Evolutionary conservation across 2,888 invertebrate genomes (phyloP).

Genomic region (Limnephilus marmoratus): DNA sequence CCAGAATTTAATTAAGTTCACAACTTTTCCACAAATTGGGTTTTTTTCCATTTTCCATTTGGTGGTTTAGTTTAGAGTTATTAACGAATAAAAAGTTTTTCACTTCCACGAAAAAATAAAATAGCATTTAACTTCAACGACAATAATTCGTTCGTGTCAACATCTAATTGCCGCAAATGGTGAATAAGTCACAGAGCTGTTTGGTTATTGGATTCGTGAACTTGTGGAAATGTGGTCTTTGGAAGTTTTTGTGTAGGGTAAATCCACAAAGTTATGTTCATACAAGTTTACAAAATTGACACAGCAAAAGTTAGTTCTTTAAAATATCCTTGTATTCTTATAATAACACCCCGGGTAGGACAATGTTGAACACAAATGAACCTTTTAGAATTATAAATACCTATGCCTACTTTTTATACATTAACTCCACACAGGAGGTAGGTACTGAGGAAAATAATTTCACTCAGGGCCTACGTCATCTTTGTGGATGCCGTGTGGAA

Average conservation of each 20-base stretch:
- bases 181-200: slow-evolving; percentile 6
- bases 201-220: background rate
- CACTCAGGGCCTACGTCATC: no score
- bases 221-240: background rate
- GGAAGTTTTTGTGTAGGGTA: background rate
- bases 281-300: background rate
- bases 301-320: background rate
- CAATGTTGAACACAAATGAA: no score
- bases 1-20: slow-evolving; percentile 60
- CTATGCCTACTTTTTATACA: no score
- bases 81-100: slow-evolving; percentile 44
- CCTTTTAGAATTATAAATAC: no score
- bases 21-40: slow-evolving; percentile 45
- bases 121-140: slow-evolving; percentile 37
- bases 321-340: no score
- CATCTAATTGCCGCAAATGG: slow-evolving; percentile 24
- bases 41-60: slow-evolving; percentile 44
- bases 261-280: background rate
- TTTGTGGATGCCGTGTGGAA: no score
- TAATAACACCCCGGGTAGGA: no score
- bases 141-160: slow-evolving; percentile 43
- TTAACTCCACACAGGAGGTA: no score
- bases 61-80: slow-evolving; percentile 28
- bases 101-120: slow-evolving; percentile 38
- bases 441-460: no score